Evolutionary conservation across 2,113 vertebrate species (phyloP), one percentile per base, ranked within the genome.

Genomic region (Smithornis capensis): DNA sequence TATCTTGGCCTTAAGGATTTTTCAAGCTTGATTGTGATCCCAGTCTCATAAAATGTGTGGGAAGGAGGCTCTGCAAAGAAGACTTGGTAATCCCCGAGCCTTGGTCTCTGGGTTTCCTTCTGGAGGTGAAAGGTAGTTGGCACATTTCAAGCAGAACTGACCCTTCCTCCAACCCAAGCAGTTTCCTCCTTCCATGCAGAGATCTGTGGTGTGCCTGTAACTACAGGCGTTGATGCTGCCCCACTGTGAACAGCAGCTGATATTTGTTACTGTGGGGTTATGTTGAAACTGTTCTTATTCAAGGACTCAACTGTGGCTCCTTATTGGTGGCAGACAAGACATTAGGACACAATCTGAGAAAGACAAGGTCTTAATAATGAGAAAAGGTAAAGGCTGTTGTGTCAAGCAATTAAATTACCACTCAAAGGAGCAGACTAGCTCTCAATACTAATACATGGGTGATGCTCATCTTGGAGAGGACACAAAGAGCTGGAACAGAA

Each of bases 401-500:
- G 40, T 49, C 21, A 86, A 63, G 5, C 18, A 35, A 44, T 76
- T 64, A 47, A 93, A 84, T 71, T 10, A 53, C 17, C 40, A 53
- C 76, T 83, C 50, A 62, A 67, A 87, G 25, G 40, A 73, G 23
- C 6, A 78, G 62, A 37, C 67, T 25, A 53, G 23, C 13, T 75
- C 81, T 95, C 65, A 56, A 0, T 55, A 35, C 40, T 60, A 25
- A 22, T 10, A 31, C 5, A 37, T 33, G 28, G 14, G 68, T 94
- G 74, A 75, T 79, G 56, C 62, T 57, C 78, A 19, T 83, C 80
- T 73, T 90, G 69, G 60, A 93, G 82, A 91, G 44, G 56, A 77
- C 74, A 87, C 38, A 79, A 83, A 87, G 64, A 75, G 37, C 28
- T 92, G 77, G 71, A 93, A 86, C 71, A 95, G 57, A 91, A 33